These are phyloP conservation scores for Uropsilus gracilis DNA, from an alignment of 2,113 vertebrate genomes.

Conservation along the genomic window DNA sequence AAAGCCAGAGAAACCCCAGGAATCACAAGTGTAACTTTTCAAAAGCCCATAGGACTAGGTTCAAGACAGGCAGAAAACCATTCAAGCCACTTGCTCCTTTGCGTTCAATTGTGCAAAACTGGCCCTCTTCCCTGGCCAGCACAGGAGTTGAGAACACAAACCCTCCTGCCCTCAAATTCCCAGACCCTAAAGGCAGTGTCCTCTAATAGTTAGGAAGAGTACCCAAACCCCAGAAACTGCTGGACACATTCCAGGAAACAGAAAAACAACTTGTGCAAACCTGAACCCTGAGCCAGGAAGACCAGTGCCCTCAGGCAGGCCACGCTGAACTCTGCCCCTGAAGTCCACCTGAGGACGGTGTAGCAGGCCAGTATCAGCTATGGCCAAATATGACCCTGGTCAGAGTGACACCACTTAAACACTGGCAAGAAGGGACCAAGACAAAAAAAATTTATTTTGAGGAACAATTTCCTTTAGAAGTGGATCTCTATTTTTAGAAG, in stretches of 20 bases:
- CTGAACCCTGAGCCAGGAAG: background rate
- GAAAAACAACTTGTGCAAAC: constrained; percentile 42
- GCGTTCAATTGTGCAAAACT: background rate
- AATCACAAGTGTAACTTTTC: constrained; percentile 32
- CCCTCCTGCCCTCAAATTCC: background rate
- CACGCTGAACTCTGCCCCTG: background rate
- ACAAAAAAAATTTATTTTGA: constrained; percentile 8
- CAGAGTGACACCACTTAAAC: background rate
- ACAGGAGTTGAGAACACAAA: background rate
- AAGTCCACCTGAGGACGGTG: background rate
- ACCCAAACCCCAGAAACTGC: background rate
- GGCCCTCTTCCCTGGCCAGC: background rate
- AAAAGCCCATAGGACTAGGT: constrained; percentile 45
- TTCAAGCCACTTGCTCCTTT: background rate
- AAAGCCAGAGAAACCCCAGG: constrained; percentile 6
- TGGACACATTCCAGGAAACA: background rate
- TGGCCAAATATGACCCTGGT: background rate
- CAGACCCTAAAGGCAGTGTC: background rate
- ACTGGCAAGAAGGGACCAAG: constrained; percentile 52
- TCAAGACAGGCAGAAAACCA: constrained; percentile 25
- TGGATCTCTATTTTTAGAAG: constrained; percentile 19
- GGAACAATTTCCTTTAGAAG: constrained; percentile 3
- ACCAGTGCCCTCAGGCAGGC: background rate
- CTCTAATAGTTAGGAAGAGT: background rate
- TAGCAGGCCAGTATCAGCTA: background rate